Conservation (phyloP, 2,888 invertebrate genomes). For the Reticulitermes lucifugus region DNA sequence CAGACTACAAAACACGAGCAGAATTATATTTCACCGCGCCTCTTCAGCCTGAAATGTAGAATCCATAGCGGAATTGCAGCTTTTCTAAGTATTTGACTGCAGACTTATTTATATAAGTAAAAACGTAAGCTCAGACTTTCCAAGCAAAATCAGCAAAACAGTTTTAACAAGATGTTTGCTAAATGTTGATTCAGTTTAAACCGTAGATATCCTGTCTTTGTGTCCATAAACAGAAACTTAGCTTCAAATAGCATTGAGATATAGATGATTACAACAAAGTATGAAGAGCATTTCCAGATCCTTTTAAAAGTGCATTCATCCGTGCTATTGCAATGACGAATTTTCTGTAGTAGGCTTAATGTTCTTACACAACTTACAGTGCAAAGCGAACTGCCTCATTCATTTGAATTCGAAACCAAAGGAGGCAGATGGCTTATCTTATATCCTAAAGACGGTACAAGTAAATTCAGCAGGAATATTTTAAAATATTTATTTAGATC, state of each 20-base stretch:
- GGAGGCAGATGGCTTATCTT: not conserved
- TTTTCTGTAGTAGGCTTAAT: not conserved
- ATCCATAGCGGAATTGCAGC: too few species aligned
- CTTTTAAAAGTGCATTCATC: not conserved
- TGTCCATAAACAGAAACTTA: not conserved
- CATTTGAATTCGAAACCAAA: not conserved
- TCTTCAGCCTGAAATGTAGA: too few species aligned
- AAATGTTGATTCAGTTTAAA: not conserved
- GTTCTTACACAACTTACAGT: not conserved
- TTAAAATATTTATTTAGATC: too few species aligned
- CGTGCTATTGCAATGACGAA: not conserved
- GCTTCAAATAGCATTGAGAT: not conserved
- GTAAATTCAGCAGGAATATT: too few species aligned
- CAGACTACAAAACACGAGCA: too few species aligned
- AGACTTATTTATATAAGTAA: not conserved
- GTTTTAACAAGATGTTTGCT: not conserved
- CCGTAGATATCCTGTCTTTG: not conserved
- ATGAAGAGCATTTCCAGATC: not conserved
- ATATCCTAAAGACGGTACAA: too few species aligned
- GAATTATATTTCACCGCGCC: too few species aligned
- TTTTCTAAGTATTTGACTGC: too few species aligned
- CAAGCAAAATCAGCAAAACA: constrained; percentile 8
- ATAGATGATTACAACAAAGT: not conserved
- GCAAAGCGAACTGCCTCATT: not conserved
- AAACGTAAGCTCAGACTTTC: not conserved